Percentiles rank a stretch among this genome's conserved stretches.
phyloP scores from a whole-genome alignment of 2,113 vertebrate species.

The Myotis lucifugus region DNA sequence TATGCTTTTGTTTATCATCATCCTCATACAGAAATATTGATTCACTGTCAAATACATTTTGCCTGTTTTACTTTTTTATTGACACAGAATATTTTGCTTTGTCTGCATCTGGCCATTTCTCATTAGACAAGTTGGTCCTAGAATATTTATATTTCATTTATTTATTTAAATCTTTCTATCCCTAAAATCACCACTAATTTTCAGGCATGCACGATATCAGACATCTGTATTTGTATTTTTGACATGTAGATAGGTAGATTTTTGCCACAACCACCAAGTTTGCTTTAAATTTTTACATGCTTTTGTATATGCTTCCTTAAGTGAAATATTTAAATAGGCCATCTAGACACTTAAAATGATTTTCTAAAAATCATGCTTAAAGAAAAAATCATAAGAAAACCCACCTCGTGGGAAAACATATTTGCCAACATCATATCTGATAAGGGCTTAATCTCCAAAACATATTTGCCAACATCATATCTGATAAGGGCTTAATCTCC shows the following conservation, averaged over 20 bases:
- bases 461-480: too few relatives aligned
- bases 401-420: too few relatives aligned
- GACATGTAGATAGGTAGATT: neutral
- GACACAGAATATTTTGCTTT: neutral
- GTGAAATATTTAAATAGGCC: neutral
- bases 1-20: neutral
- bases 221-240: neutral
- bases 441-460: too few relatives aligned
- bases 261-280: neutral
- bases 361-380: neutral
- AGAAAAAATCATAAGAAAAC: neutral
- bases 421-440: too few relatives aligned
- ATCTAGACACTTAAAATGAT: neutral
- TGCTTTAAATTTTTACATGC: neutral
- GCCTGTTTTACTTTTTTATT: neutral
- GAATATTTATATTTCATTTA: neutral
- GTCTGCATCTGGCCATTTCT: neutral
- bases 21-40: neutral
- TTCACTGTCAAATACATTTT: neutral
- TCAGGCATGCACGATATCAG: neutral
- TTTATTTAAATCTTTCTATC: neutral
- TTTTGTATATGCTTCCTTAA: neutral
- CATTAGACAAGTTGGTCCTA: neutral
- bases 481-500: too few relatives aligned
- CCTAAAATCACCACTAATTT: neutral